Percentiles rank a stretch among this genome's conserved stretches.
Conservation (phyloP, 2,113 vertebrate genomes). For the Campylomormyrus numenius region DNA sequence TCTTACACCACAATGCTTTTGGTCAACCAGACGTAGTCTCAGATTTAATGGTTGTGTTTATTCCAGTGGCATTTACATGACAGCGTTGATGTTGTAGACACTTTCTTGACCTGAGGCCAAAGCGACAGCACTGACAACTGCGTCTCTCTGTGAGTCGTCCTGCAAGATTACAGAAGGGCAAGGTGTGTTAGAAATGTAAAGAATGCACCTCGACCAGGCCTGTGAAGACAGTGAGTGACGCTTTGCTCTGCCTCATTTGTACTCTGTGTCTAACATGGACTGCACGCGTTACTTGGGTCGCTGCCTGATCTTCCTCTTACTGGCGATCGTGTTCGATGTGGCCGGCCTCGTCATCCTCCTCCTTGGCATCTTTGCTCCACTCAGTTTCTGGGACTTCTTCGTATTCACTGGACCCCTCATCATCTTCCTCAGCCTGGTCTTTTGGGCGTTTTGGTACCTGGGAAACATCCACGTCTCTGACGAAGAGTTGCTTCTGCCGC, state of each 20-base stretch:
- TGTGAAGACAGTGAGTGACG: neutral
- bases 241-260: neutral
- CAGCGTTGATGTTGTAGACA: neutral
- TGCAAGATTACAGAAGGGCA: constrained; percentile 14
- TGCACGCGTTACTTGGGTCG: constrained; percentile 27
- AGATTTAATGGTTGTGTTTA: neutral
- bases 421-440: constrained; percentile 71
- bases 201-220: constrained; percentile 6
- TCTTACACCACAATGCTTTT: neutral
- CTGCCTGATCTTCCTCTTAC: constrained; percentile 37
- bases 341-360: constrained; percentile 65
- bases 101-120: neutral
- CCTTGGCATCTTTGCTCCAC: constrained; percentile 59
- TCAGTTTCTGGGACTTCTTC: constrained; percentile 80
- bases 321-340: constrained; percentile 63
- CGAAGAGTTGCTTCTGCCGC: constrained; percentile 48
- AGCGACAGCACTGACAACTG: neutral
- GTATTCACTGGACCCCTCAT: constrained; percentile 68
- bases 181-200: constrained; percentile 23
- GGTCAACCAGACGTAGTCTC: neutral
- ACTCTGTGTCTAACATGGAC: constrained; percentile 31
- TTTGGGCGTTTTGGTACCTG: constrained; percentile 82
- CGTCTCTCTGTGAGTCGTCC: constrained; percentile 21
- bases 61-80: neutral
- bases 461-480: constrained; percentile 62